phyloP scores from a whole-genome alignment of 2,797 vertebrate species.

The Atherinosoma microstoma region DNA sequence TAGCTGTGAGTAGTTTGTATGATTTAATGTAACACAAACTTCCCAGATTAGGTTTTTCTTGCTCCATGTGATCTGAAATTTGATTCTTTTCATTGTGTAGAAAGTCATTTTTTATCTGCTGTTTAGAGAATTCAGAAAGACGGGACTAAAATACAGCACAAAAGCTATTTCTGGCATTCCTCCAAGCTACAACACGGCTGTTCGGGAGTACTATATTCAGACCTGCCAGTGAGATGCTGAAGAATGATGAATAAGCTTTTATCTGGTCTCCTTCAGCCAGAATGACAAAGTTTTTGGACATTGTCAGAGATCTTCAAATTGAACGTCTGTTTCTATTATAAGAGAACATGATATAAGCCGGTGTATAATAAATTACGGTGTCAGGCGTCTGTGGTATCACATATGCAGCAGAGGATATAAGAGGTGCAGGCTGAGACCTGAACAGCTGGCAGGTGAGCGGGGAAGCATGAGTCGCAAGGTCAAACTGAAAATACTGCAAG shows the following conservation, averaged over 20 bases:
- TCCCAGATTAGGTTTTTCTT: background rate
- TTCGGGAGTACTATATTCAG: constrained; percentile 52
- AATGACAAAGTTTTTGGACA: constrained; percentile 36
- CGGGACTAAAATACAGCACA: constrained; percentile 13
- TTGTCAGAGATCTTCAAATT: constrained; percentile 19
- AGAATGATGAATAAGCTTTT: constrained; percentile 30
- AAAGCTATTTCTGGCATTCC: constrained; percentile 50
- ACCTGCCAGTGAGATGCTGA: constrained; percentile 38
- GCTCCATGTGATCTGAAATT: background rate
- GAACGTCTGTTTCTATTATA: constrained; percentile 30
- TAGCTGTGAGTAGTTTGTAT: background rate
- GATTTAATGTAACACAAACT: background rate
- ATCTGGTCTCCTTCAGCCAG: constrained; percentile 26
- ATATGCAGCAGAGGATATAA: constrained; percentile 18
- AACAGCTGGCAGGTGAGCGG: constrained; percentile 19
- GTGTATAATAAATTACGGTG: constrained; percentile 32
- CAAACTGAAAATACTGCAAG: background rate
- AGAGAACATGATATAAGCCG: constrained; percentile 16
- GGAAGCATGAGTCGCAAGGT: constrained; percentile 9
- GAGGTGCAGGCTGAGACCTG: constrained; percentile 19
- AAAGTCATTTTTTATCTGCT: constrained; percentile 5
- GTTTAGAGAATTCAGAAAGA: constrained; percentile 13
- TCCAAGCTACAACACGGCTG: constrained; percentile 38
- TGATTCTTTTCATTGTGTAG: constrained; percentile 3
- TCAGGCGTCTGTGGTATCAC: constrained; percentile 23